Evolutionary conservation across 2,888 invertebrate species (phyloP), one percentile per base, ranked within the genome.

Genomic region (Melieria picta): DNA sequence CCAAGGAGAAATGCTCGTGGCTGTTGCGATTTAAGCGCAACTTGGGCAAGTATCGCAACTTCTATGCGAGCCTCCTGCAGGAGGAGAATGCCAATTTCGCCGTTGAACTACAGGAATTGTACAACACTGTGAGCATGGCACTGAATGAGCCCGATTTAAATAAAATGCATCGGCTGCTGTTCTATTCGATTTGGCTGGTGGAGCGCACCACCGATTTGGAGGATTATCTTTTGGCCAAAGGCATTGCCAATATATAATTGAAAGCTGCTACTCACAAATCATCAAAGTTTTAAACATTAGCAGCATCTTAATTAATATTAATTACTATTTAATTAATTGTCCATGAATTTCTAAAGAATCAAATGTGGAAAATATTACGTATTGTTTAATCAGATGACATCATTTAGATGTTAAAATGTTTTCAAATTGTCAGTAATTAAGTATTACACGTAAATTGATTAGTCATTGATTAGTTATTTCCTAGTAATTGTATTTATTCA

Each of bases 1-100:
- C 52, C 46, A 50, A 47, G 45, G 72, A 74, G 11, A 76, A 77
- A 69, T 77, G 76, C 7, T 77, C 76, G 0, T 76, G 74, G 74
- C 68, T 78, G 7, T 63, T 72, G 48, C 74, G 74, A 47, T 74
- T 77, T 48, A 68, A 76, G 46, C 73, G 71, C 45, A 78, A 77
- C 62, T 65, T 79, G 13, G 73, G 75, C 0, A 79, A 79, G 75
- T 78, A 78, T 68, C 74, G 77, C 30, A 78, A 78, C 45, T 79
- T 79, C 65, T 79, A 76, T 71, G 79, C 79, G 5, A 75, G 74
- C 66, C 74, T 79, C 1, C 48, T 79, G 69, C 78, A 77, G 64
- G 79, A 76, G n/a, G 79, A 76, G n/a, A 79, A 77, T 66, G 73
- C 73, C 4, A 73, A 77, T 58, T 79, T 76, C 42, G 79, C 76